Conservation (phyloP, 2,888 invertebrate genomes). For the Apotomis capreana region DNA sequence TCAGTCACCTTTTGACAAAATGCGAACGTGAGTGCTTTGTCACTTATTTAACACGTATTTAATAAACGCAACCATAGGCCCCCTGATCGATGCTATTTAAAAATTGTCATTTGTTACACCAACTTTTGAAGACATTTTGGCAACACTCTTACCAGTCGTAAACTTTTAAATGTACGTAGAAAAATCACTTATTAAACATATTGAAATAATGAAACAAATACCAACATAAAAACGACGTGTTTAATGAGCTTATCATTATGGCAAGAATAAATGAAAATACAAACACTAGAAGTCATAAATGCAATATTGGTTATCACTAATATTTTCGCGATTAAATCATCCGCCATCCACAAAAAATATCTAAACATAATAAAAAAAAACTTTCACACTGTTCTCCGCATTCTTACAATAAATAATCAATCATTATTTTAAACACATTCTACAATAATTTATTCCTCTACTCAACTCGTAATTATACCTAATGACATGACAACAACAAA, state of each 20-base stretch:
- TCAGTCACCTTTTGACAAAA: too few relatives aligned
- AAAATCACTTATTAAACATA: too few relatives aligned
- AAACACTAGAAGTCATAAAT: constrained; percentile 54
- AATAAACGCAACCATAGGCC: too few relatives aligned
- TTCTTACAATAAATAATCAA: constrained; percentile 23
- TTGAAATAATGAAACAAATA: constrained; percentile 36
- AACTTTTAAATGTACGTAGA: too few relatives aligned
- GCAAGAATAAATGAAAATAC: constrained; percentile 67
- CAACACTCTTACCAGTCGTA: too few relatives aligned
- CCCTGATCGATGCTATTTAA: too few relatives aligned
- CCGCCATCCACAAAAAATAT: not conserved
- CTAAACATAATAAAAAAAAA: not conserved
- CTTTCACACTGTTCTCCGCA: constrained; percentile 11
- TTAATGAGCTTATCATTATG: constrained; percentile 60
- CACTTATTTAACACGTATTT: too few relatives aligned
- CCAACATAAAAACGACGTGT: constrained; percentile 48
- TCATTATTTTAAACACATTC: not conserved
- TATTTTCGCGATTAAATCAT: constrained; percentile 3
- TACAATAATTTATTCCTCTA: not conserved
- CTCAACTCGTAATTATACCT: not conserved
- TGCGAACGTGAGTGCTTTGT: too few relatives aligned
- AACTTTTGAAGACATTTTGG: too few relatives aligned
- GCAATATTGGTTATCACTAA: constrained; percentile 44
- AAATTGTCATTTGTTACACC: too few relatives aligned
- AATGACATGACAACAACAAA: not conserved